These are phyloP conservation scores for Neodiprion pinetum DNA, from an alignment of 1,140 invertebrate species.

Conservation along the genomic window DNA sequence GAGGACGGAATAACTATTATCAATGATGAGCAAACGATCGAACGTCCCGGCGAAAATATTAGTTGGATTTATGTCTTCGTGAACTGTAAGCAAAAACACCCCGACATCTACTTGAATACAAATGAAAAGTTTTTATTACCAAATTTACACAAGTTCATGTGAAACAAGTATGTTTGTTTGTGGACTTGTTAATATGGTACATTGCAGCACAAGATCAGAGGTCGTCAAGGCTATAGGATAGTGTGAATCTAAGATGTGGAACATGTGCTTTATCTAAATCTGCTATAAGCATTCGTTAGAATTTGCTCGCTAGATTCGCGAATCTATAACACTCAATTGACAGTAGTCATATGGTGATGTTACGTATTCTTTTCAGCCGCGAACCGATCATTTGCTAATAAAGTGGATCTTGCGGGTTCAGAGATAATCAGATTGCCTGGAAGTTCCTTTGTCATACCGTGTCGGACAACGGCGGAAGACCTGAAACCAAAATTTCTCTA, in stretches of 20 bases:
- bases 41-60: conserved; percentile 38
- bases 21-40: conserved; percentile 40
- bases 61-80: conserved; percentile 71
- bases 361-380: neutral
- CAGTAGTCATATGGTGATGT: no score
- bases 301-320: no score
- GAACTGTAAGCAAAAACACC: conserved; percentile 61
- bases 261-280: neutral
- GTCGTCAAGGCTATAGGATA: no score
- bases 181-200: no score
- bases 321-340: no score
- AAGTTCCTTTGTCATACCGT: neutral
- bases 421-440: neutral
- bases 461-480: neutral
- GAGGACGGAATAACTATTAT: conserved; percentile 51
- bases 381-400: neutral
- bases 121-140: no score
- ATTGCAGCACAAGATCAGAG: no score
- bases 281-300: neutral
- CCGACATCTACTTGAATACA: no score
- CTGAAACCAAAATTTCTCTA: no score
- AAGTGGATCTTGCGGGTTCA: neutral
- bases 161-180: no score
- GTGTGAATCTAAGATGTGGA: no score
- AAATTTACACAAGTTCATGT: no score